A percentile compares a stretch with the other conserved stretches of the same genome.
phyloP scores from a whole-genome alignment of 2,888 invertebrate genomes.

The Sphaeridia pumilis region DNA sequence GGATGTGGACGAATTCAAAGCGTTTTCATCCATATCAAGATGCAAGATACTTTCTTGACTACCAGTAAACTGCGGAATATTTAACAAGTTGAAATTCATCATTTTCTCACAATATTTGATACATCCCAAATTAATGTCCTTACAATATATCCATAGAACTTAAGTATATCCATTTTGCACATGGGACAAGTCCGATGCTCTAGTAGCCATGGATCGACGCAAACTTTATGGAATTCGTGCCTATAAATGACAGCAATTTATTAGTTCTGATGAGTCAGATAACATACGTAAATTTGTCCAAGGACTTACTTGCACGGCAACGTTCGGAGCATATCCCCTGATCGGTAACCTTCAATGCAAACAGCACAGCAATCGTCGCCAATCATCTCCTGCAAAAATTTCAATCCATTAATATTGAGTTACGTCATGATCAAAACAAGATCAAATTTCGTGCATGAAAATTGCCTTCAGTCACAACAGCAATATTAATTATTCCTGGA shows the following conservation, averaged over 20 bases:
- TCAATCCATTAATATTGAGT: no score
- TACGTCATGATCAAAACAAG: no score
- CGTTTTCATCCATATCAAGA: conserved; percentile 50
- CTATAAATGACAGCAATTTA: conserved; percentile 46
- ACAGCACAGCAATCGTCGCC: conserved; percentile 88
- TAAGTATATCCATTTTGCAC: conserved; percentile 93
- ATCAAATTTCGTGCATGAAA: no score
- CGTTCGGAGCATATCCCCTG: conserved; percentile 71
- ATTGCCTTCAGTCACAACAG: no score
- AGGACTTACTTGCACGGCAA: conserved; percentile 75
- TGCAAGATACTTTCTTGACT: conserved; percentile 75
- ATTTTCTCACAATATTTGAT: no score
- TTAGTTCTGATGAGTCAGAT: no score
- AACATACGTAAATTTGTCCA: background rate
- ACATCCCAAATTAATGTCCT: conserved; percentile 40
- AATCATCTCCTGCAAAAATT: conserved; percentile 52
- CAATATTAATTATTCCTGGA: no score
- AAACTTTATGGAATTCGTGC: conserved; percentile 89
- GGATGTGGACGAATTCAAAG: conserved; percentile 31
- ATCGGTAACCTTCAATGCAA: conserved; percentile 85
- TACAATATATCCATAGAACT: conserved; percentile 76
- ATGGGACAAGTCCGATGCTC: conserved; percentile 92
- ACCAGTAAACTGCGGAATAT: conserved; percentile 55
- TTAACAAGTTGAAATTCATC: background rate
- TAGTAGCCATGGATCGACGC: conserved; percentile 91